phyloP scores from a whole-genome alignment of 2,113 vertebrate genomes.

The Acanthochromis polyacanthus region DNA sequence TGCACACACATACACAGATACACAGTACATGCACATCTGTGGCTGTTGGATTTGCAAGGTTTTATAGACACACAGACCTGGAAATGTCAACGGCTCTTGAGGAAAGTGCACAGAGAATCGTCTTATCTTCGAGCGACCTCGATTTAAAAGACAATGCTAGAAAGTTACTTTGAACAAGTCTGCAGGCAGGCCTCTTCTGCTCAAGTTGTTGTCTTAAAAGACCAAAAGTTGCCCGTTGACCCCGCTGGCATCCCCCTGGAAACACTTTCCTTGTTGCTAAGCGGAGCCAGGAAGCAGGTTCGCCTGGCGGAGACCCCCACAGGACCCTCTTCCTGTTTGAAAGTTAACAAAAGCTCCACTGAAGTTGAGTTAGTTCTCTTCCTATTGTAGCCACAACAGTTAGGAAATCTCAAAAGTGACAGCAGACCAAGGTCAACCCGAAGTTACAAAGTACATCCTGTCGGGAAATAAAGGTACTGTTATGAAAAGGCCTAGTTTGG shows the following conservation, averaged over 20 bases:
- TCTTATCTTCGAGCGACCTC: neutral
- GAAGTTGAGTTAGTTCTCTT: constrained; percentile 2
- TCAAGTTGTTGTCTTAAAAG: neutral
- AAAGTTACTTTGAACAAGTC: neutral
- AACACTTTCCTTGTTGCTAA: constrained; percentile 32
- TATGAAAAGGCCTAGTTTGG: neutral
- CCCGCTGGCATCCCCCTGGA: neutral
- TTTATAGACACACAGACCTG: no score
- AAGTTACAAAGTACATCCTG: neutral
- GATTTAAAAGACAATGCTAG: neutral
- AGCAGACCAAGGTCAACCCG: neutral
- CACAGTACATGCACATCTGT: neutral
- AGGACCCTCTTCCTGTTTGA: constrained; percentile 44
- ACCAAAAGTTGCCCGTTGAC: constrained; percentile 16
- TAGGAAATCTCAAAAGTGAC: constrained; percentile 10
- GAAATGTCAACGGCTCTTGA: neutral
- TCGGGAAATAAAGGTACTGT: neutral
- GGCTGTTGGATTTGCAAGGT: neutral
- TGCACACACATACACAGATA: neutral
- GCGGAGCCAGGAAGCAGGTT: constrained; percentile 42
- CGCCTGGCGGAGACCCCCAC: neutral
- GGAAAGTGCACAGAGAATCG: neutral
- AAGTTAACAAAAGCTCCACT: constrained; percentile 16
- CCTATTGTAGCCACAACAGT: constrained; percentile 16
- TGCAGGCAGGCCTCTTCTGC: neutral